phyloP scores from a whole-genome alignment of 2,113 vertebrate species.

The Loxodonta africana region DNA sequence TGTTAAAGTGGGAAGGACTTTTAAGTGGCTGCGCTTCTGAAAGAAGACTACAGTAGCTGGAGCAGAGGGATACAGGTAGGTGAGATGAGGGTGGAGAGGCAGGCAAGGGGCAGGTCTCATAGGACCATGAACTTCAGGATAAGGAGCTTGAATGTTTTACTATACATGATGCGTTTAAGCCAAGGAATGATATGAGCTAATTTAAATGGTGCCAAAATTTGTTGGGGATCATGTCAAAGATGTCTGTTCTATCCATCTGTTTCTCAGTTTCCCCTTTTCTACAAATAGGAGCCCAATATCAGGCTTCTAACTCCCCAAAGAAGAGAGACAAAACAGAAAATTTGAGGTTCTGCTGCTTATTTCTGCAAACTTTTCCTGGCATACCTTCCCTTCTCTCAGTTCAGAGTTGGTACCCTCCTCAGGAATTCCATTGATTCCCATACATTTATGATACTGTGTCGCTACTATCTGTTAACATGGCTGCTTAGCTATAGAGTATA shows the following conservation, averaged over 20 bases:
- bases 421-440: not conserved
- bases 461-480: not conserved
- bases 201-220: not conserved
- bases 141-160: not conserved
- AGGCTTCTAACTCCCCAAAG: not conserved
- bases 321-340: not conserved
- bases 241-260: not conserved
- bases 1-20: not conserved
- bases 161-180: not conserved
- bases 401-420: too few relatives aligned
- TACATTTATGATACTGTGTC: not conserved
- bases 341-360: not conserved
- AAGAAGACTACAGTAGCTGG: not conserved
- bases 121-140: accelerated
- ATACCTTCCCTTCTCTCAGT: not conserved
- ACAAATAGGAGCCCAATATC: not conserved
- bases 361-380: not conserved
- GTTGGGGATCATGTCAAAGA: not conserved
- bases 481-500: not conserved
- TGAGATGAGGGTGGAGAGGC: not conserved
- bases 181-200: not conserved
- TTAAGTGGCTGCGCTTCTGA: not conserved
- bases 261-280: not conserved
- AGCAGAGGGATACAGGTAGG: not conserved
- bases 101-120: not conserved